These are phyloP conservation scores for Nysson spinosus DNA, from an alignment of 2,888 invertebrate genomes.

Conservation along the genomic window DNA sequence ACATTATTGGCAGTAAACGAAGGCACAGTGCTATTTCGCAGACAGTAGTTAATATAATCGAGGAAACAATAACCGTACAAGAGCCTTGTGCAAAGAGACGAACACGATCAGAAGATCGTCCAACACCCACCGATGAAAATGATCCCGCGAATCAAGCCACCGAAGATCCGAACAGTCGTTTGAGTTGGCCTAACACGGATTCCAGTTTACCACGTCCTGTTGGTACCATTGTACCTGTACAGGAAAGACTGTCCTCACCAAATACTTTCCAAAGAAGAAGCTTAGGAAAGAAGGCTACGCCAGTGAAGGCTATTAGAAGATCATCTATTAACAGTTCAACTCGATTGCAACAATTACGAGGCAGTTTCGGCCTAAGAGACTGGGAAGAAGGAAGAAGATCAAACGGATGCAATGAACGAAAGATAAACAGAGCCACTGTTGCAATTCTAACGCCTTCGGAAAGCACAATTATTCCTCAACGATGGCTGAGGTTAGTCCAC, in stretches of 20 bases:
- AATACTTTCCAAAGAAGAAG: slow-evolving; percentile 72
- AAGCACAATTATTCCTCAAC: slow-evolving; percentile 62
- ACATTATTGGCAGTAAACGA: slow-evolving; percentile 51
- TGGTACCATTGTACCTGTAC: slow-evolving; percentile 36
- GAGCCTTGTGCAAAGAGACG: slow-evolving; percentile 66
- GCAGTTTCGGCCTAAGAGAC: slow-evolving; percentile 67
- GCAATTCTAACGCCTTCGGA: slow-evolving; percentile 54
- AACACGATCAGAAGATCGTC: slow-evolving; percentile 72
- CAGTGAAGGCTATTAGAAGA: slow-evolving; percentile 70
- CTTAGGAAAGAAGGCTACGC: slow-evolving; percentile 73
- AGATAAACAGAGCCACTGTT: slow-evolving; percentile 59
- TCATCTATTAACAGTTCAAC: slow-evolving; percentile 70
- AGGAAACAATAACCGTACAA: slow-evolving; percentile 36
- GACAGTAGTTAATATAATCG: slow-evolving; percentile 23
- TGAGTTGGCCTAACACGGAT: slow-evolving; percentile 62
- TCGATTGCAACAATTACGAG: slow-evolving; percentile 67
- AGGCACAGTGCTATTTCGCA: slow-evolving; percentile 67
- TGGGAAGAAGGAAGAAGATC: slow-evolving; percentile 68
- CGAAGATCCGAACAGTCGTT: slow-evolving; percentile 52
- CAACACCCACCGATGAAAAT: slow-evolving; percentile 75
- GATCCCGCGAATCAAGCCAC: slow-evolving; percentile 71
- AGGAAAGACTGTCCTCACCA: slow-evolving; percentile 69
- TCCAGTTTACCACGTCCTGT: slow-evolving; percentile 46
- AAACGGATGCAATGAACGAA: slow-evolving; percentile 40
- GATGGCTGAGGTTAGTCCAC: slow-evolving; percentile 68